These are phyloP conservation scores for Nesogale talazaci DNA, from an alignment of 2,113 vertebrate genomes.

Conservation along the genomic window DNA sequence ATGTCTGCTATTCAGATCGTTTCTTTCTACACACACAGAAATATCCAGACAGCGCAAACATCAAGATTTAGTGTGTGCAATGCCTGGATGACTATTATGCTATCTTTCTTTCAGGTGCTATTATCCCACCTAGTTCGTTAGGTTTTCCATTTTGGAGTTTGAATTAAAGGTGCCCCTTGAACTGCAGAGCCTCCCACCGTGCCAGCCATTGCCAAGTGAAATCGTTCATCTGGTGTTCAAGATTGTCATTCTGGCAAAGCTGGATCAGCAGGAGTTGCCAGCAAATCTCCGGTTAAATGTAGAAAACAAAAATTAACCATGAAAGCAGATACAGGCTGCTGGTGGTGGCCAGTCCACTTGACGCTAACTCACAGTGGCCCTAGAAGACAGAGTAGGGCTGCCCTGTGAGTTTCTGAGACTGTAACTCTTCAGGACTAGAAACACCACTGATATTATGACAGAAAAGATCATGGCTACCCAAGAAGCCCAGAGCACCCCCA, in stretches of 20 bases:
- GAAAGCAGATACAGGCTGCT: background rate
- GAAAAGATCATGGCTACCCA: no score
- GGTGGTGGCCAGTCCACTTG: background rate
- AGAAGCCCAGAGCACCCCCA: no score
- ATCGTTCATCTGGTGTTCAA: slow-evolving; percentile 3
- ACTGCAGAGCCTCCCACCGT: background rate
- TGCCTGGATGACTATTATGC: background rate
- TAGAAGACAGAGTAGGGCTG: no score
- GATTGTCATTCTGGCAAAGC: background rate
- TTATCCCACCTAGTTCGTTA: slow-evolving; percentile 35
- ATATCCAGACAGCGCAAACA: background rate
- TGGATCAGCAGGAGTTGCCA: background rate
- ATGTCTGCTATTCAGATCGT: background rate
- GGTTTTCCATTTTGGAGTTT: background rate
- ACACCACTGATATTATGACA: no score
- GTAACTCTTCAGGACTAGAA: no score
- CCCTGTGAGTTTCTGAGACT: no score
- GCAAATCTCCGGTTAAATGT: background rate
- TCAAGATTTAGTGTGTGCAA: background rate
- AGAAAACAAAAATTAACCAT: background rate
- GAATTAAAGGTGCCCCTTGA: slow-evolving; percentile 50
- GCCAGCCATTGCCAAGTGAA: background rate
- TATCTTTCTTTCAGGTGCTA: slow-evolving; percentile 31
- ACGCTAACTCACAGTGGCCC: no score
- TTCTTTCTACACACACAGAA: background rate